Conservation (phyloP, 2,888 invertebrate genomes). For the Hemithea aestivaria region DNA sequence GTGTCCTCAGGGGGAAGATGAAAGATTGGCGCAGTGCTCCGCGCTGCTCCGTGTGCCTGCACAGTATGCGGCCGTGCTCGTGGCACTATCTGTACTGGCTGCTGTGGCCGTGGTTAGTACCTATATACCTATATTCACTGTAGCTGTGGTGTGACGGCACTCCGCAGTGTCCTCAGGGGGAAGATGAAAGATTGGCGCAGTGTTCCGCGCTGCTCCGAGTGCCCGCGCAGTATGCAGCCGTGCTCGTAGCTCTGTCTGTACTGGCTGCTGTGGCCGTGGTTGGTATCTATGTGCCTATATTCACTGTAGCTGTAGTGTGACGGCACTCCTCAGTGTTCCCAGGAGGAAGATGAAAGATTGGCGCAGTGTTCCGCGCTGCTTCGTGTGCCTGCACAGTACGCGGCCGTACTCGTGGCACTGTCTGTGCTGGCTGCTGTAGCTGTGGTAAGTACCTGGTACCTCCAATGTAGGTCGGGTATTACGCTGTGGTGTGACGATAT, state of each 20-base stretch:
- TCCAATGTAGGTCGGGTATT: too few species aligned
- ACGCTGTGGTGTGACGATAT: slow-evolving; percentile 90
- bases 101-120: slow-evolving; percentile 73
- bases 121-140: neutral
- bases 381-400: slow-evolving; percentile 86
- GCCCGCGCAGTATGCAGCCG: slow-evolving; percentile 85
- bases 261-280: slow-evolving; percentile 44
- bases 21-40: slow-evolving; percentile 88
- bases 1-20: slow-evolving; percentile 90
- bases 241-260: slow-evolving; percentile 73
- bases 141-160: slow-evolving; percentile 88
- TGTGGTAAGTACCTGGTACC: neutral
- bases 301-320: slow-evolving; percentile 84
- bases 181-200: slow-evolving; percentile 88
- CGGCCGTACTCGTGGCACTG: slow-evolving; percentile 78
- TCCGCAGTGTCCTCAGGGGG: slow-evolving; percentile 88
- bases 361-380: slow-evolving; percentile 88
- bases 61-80: slow-evolving; percentile 81
- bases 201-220: slow-evolving; percentile 88
- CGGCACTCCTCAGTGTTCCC: slow-evolving; percentile 87
- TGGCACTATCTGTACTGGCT: slow-evolving; percentile 70
- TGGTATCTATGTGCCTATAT: neutral
- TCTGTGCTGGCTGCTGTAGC: slow-evolving; percentile 57
- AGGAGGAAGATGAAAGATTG: slow-evolving; percentile 88
- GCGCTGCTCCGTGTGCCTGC: slow-evolving; percentile 87